Conservation (phyloP, 1,140 invertebrate genomes). For the Frieseomelitta varia region DNA sequence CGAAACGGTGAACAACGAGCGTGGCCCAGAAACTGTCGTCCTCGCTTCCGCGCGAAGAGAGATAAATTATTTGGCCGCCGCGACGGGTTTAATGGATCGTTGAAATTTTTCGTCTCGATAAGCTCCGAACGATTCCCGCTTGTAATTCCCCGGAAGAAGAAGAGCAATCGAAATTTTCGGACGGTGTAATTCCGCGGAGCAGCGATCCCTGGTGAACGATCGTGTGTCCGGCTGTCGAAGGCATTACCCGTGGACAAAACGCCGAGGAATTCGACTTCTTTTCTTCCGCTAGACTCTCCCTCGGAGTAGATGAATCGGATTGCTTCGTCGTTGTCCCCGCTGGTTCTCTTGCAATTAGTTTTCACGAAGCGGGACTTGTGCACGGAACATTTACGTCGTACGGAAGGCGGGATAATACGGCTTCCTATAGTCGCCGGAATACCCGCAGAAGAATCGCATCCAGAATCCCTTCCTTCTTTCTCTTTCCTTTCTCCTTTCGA, state of each 20-base stretch:
- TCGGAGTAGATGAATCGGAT: not conserved
- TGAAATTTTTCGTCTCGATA: conserved; percentile 48
- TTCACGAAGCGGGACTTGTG: too few species aligned
- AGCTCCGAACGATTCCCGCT: conserved; percentile 17
- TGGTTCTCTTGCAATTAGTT: too few species aligned
- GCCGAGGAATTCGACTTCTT: not conserved
- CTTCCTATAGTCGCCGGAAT: too few species aligned
- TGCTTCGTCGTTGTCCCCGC: not conserved
- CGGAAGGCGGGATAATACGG: too few species aligned
- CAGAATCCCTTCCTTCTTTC: too few species aligned
- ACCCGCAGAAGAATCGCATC: too few species aligned
- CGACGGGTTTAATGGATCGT: conserved; percentile 41
- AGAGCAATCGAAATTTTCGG: conserved; percentile 43
- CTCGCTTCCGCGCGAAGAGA: not conserved
- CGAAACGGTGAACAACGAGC: not conserved
- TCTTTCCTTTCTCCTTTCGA: too few species aligned
- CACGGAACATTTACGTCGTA: too few species aligned
- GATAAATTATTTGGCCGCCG: conserved; percentile 44
- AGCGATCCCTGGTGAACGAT: not conserved
- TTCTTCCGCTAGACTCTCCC: not conserved
- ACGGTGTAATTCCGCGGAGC: conserved; percentile 12
- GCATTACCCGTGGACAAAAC: not conserved
- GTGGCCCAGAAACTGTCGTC: not conserved
- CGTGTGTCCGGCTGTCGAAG: not conserved
- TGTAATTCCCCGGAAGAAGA: conserved; percentile 28